These are phyloP conservation scores for Heteromormyrus szaboi DNA, from an alignment of 2,797 vertebrate genomes.

Conservation along the genomic window DNA sequence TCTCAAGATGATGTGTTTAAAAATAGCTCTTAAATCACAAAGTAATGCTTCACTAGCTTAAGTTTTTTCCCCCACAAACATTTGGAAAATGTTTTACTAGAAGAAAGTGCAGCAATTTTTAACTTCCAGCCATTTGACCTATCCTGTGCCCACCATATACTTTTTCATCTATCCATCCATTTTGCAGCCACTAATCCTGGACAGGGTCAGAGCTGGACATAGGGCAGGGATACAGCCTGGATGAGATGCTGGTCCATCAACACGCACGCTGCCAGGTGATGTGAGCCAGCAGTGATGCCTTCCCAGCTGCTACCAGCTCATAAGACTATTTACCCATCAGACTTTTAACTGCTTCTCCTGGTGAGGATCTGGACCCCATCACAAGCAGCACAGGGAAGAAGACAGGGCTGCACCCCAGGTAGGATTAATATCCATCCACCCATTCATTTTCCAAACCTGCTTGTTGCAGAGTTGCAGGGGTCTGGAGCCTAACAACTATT, in stretches of 20 bases:
- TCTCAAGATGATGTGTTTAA: neutral
- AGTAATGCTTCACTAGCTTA: neutral
- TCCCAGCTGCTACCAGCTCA: neutral
- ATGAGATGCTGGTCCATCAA: neutral
- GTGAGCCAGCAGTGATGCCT: neutral
- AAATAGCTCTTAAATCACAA: conserved; percentile 6
- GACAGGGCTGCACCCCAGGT: neutral
- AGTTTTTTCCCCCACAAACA: neutral
- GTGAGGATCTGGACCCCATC: neutral
- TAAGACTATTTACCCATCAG: neutral
- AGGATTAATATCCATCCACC: neutral
- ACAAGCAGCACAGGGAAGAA: neutral
- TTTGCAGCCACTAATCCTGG: neutral
- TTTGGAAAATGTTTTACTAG: neutral
- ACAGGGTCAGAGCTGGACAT: neutral
- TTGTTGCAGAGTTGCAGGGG: neutral
- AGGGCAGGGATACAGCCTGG: neutral
- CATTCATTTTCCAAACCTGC: neutral
- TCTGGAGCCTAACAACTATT: neutral
- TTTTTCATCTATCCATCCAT: neutral
- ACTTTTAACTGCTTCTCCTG: neutral
- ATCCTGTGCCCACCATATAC: neutral
- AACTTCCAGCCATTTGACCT: neutral
- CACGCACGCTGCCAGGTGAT: neutral
- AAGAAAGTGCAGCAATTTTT: neutral